Evolutionary conservation across 2,113 vertebrate genomes (phyloP), one percentile per base, ranked within the genome.

Genomic region (Misgurnus mizolepis): DNA sequence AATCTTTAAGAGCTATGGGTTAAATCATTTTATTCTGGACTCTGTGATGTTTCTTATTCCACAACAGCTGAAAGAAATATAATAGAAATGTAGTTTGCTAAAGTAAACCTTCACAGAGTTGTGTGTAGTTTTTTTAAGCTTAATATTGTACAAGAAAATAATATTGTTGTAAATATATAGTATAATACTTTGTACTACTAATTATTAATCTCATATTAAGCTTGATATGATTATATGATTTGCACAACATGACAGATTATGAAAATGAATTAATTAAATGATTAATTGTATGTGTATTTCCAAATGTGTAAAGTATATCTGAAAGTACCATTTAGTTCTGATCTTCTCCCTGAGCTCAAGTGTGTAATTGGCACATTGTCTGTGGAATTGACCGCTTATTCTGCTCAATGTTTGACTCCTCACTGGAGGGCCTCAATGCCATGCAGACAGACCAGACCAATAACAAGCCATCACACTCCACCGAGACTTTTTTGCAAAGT

Each of bases 401-500:
- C n/a, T 27, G 10, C 6, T 67, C 40, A 67, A 34, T 41, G 55
- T 47, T 15, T 60, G 10, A 17, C 18, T 65, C 15, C 76, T 41
- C 61, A 49, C 41, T 22, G 50, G 11, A 45, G 69, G 68, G 15
- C 50, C 67, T 55, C 67, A 71, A 53, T 76, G 39, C 43, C 58
- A n/a, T 71, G 12, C 22, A 67, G 61, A 7, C 53, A 71, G 47
- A 14, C 11, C 2, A 4, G 11, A 34, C 60, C 47, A 66, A 70
- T 82, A 78, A 82, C 55, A 17, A 80, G 73, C 75, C 69, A 62
- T 79, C 81, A 45, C 67, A 68, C 27, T 10, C 27, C n/a, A 41
- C 78, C 0, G 50, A 71, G 67, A 45, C 50, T 50, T 64, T 45
- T 68, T 67, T 60, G 56, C 77, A 50, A 66, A 47, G 66, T 15